phyloP scores from a whole-genome alignment of 2,888 invertebrate genomes.

The Caenorhabditis sinica region DNA sequence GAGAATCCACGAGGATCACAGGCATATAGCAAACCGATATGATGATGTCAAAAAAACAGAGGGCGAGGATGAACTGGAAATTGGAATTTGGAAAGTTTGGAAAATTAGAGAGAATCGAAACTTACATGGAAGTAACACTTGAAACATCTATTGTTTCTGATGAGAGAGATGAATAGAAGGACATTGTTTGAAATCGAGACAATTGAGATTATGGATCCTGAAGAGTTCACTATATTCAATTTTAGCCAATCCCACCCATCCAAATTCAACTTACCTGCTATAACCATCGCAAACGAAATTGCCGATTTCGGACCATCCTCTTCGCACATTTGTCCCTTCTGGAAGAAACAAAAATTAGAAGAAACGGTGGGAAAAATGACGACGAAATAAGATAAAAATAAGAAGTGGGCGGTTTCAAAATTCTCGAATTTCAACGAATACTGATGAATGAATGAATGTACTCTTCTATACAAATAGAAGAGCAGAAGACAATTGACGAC shows the following conservation, averaged over 20 bases:
- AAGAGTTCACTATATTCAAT: constrained; percentile 24
- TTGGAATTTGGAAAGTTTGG: not conserved
- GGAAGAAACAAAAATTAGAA: constrained; percentile 5
- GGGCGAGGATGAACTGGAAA: constrained; percentile 70
- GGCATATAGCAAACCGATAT: constrained; percentile 70
- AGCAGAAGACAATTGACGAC: constrained; percentile 29
- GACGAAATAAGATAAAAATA: not conserved
- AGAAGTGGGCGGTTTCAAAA: constrained; percentile 30
- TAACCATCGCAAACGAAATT: constrained; percentile 57
- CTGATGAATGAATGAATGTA: constrained; percentile 26
- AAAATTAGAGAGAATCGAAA: not conserved
- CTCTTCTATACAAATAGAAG: constrained; percentile 37
- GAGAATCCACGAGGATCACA: constrained; percentile 68
- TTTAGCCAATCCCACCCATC: not conserved
- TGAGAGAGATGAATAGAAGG: constrained; percentile 67
- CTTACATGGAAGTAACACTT: constrained; percentile 72
- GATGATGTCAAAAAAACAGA: constrained; percentile 70
- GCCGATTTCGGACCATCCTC: constrained; percentile 58
- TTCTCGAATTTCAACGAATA: constrained; percentile 27
- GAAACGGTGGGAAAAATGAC: constrained; percentile 1
- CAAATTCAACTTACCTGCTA: constrained; percentile 41
- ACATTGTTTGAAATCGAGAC: constrained; percentile 68
- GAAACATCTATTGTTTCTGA: constrained; percentile 67
- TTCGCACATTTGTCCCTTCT: constrained; percentile 57
- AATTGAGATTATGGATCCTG: constrained; percentile 68